Evolutionary conservation across 1,140 invertebrate species (phyloP).

Genomic region (Macrosteles quadrilineatus): DNA sequence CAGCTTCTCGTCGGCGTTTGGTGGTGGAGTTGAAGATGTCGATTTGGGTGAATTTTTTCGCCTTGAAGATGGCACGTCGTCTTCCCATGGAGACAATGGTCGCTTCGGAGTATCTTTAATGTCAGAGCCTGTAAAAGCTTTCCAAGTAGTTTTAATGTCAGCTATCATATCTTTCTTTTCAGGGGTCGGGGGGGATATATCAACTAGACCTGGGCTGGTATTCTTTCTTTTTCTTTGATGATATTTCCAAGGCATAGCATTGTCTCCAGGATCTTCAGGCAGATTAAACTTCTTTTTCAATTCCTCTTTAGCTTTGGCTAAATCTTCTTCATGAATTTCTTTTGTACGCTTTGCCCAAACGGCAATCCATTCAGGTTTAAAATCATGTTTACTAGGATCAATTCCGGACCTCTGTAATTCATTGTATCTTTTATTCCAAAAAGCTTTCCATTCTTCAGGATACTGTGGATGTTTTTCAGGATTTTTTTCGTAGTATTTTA

Average conservation of each 20-base stretch:
- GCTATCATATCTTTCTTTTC: constrained; percentile 38
- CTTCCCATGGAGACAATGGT: constrained; percentile 43
- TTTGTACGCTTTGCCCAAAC: constrained; percentile 80
- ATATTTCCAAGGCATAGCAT: constrained; percentile 1
- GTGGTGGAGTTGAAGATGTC: neutral
- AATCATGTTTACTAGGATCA: constrained; percentile 76
- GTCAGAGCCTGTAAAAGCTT: constrained; percentile 43
- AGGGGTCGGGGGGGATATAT: constrained; percentile 33
- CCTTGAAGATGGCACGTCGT: constrained; percentile 16
- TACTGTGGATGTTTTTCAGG: constrained; percentile 85
- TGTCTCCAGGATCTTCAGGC: neutral
- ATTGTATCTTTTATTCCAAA: constrained; percentile 79
- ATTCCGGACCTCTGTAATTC: constrained; percentile 60
- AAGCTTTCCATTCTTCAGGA: constrained; percentile 84
- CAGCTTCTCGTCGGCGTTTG: neutral
- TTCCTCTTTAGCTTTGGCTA: constrained; percentile 59
- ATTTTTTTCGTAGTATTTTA: constrained; percentile 75
- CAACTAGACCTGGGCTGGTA: neutral
- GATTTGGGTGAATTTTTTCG: neutral
- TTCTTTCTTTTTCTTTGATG: constrained; percentile 24
- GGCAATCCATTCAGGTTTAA: constrained; percentile 83
- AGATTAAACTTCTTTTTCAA: constrained; percentile 54
- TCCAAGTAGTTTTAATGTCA: constrained; percentile 46
- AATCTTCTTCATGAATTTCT: constrained; percentile 68
- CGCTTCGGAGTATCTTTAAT: constrained; percentile 38